A percentile compares a stretch with the other conserved stretches of the same genome.
Evolutionary conservation across 2,797 vertebrate genomes (phyloP).

Genomic region (Linurgus olivaceus): DNA sequence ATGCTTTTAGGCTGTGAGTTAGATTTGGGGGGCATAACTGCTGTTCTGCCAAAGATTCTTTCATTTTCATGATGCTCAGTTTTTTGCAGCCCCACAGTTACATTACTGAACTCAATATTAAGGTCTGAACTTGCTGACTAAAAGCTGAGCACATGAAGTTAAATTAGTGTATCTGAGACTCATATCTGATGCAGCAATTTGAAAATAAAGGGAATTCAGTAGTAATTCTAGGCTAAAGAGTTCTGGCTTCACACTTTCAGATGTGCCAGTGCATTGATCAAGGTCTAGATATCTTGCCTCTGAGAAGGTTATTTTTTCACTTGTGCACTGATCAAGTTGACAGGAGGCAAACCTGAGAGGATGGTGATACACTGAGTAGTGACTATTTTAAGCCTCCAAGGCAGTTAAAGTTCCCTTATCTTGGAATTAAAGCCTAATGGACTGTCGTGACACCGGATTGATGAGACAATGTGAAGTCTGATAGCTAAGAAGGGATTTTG

Average conservation of each 20-base stretch:
- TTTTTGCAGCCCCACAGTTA: not conserved
- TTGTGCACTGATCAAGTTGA: not conserved
- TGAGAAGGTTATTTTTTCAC: not conserved
- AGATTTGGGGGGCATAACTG: not conserved
- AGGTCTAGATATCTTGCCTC: not conserved
- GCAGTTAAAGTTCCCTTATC: not conserved
- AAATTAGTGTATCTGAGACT: not conserved
- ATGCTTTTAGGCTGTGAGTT: rapidly evolving
- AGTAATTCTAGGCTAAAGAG: not conserved
- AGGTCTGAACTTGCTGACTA: not conserved
- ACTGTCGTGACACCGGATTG: not conserved
- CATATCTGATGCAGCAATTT: not conserved
- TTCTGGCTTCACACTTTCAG: not conserved
- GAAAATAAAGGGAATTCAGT: not conserved
- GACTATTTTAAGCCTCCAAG: not conserved
- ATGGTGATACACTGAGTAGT: not conserved
- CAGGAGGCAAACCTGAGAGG: not conserved
- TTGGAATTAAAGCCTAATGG: not conserved
- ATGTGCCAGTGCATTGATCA: not conserved
- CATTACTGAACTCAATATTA: not conserved
- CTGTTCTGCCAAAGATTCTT: not conserved
- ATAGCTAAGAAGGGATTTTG: not conserved
- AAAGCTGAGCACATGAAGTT: not conserved
- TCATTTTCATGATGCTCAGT: not conserved
- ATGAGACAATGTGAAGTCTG: not conserved